Evolutionary conservation across 1,140 invertebrate species (phyloP), one percentile per base, ranked within the genome.

Genomic region (Pseudachorutes palmiensis): DNA sequence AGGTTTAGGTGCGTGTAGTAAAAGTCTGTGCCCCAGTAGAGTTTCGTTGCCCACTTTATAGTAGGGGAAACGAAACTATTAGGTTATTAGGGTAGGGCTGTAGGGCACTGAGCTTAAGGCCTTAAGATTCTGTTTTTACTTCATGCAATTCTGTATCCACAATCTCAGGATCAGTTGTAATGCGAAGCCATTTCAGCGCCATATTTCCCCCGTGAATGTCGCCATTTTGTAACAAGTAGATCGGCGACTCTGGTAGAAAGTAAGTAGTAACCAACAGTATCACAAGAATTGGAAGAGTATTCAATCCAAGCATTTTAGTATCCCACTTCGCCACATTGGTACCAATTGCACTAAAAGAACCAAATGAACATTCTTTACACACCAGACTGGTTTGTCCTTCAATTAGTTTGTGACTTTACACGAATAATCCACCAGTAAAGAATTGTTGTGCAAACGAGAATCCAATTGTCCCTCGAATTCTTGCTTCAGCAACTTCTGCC

Each of bases 401-500:
- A n/a, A n/a, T n/a, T n/a, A n/a, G n/a, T n/a, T n/a, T n/a, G n/a
- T n/a, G n/a, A n/a, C n/a, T n/a, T n/a, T 90, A 90, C 0, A 85
- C 81, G 16, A 86, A 77, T 0, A 90, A 77, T 36, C 60, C 51
- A 68, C 89, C 89, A 16, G 26, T 36, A 9, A 51, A 33, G 45
- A 68, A 16, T 22, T 32, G 31, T 1, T 31, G 28, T 12, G 24
- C 14, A 29, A 64, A 30, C 0, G 49, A 1, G 73, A 24, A 80
- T 14, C 83, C 83, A 48, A 86, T 75, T 1, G 81, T 76, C 1
- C 85, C 85, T 22, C 85, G 76, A 1, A 83, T 79, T 31, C 78
- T 76, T 68, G 82, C 82, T 3, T 81, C 81, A 1, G 81, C 81
- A 3, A 84, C 81, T 76, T 87, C 85, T n/a, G 81, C 82, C 1